phyloP scores from a whole-genome alignment of 2,888 invertebrate species.

The Gnatocerus cornutus region DNA sequence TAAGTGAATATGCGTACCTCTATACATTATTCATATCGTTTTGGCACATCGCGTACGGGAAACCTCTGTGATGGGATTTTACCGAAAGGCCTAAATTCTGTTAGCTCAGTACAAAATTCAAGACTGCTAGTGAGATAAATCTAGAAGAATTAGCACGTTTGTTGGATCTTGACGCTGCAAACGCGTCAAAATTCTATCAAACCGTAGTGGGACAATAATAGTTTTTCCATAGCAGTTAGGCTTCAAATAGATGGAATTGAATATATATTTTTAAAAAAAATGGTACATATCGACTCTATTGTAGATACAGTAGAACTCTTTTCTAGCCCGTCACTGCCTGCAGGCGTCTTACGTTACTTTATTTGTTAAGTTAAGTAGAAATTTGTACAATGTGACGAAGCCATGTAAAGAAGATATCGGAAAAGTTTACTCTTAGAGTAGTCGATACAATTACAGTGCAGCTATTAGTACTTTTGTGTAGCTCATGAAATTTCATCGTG shows the following conservation, averaged over 20 bases:
- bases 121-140: conserved; percentile 60
- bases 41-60: conserved; percentile 60
- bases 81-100: conserved; percentile 59
- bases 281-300: conserved; percentile 48
- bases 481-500: conserved; percentile 71
- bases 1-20: conserved; percentile 54
- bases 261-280: conserved; percentile 36
- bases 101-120: conserved; percentile 63
- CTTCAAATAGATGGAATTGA: conserved; percentile 11
- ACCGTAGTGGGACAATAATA: conserved; percentile 41
- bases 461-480: conserved; percentile 57
- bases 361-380: conserved; percentile 44
- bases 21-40: conserved; percentile 52
- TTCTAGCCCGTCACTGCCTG: conserved; percentile 57
- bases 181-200: conserved; percentile 37
- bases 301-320: conserved; percentile 53
- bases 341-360: conserved; percentile 41
- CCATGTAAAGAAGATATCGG: conserved; percentile 34
- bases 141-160: conserved; percentile 40
- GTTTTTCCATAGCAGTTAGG: conserved; percentile 35
- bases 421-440: conserved; percentile 39
- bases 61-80: conserved; percentile 61
- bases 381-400: conserved; percentile 33
- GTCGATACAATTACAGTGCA: conserved; percentile 51
- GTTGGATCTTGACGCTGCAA: conserved; percentile 28